phyloP scores from a whole-genome alignment of 2,888 invertebrate genomes.

The Scaeva pyrastri region DNA sequence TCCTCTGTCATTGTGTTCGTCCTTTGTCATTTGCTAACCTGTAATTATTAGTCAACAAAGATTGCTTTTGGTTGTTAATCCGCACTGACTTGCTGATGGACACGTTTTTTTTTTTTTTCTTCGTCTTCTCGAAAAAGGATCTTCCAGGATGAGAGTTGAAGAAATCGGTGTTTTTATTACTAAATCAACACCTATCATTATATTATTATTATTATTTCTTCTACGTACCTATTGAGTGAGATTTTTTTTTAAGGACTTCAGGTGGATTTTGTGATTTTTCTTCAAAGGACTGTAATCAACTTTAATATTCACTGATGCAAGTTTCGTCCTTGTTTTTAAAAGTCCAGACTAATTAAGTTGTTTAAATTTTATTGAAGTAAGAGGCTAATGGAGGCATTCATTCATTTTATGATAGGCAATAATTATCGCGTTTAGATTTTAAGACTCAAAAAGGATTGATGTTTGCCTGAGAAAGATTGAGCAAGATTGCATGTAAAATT shows the following conservation, averaged over 20 bases:
- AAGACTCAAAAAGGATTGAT: neutral
- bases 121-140: neutral
- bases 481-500: neutral
- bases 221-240: neutral
- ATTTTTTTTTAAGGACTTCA: neutral
- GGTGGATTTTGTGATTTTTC: neutral
- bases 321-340: conserved; percentile 6
- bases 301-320: conserved; percentile 11
- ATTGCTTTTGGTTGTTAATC: conserved; percentile 52
- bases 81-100: conserved; percentile 37
- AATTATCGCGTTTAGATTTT: neutral
- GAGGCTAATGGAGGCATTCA: neutral
- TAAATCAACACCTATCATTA: conserved; percentile 31
- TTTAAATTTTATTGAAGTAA: neutral
- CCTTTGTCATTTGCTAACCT: conserved; percentile 57
- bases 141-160: neutral
- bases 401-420: conserved; percentile 1
- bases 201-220: conserved; percentile 9
- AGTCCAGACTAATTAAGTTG: conserved; percentile 7
- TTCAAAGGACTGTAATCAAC: neutral
- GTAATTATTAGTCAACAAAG: conserved; percentile 69
- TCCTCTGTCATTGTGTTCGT: conserved; percentile 35
- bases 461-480: neutral
- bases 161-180: conserved; percentile 20
- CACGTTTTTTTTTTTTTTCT: conserved; percentile 39